Conservation (phyloP, 2,888 invertebrate genomes). For the Meta bourneti region DNA sequence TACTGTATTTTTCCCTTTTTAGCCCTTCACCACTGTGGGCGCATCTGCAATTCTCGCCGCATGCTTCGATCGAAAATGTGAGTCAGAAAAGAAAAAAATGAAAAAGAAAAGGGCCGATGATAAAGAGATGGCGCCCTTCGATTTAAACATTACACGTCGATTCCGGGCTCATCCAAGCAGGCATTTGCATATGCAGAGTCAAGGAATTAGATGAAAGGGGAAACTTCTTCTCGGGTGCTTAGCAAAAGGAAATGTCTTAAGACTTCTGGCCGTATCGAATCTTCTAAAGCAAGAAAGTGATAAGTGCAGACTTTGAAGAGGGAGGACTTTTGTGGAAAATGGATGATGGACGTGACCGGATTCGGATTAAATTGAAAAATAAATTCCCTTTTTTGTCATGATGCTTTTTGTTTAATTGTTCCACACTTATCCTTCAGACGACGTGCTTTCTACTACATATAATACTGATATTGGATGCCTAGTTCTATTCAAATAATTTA, state of each 20-base stretch:
- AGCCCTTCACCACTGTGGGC: not conserved
- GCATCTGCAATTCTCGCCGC: conserved; percentile 63
- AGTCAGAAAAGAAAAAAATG: conserved; percentile 30
- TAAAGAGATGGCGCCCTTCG: conserved; percentile 60
- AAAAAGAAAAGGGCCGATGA: conserved; percentile 44
- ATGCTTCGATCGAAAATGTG: conserved; percentile 59
- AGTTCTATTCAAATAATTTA: too few relatives aligned
- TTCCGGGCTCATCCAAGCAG: conserved; percentile 57
- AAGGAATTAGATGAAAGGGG: conserved; percentile 67
- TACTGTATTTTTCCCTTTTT: conserved; percentile 52
- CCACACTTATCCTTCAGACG: not conserved
- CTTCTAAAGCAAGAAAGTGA: conserved; percentile 65
- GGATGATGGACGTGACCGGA: conserved; percentile 69
- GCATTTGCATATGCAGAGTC: conserved; percentile 72
- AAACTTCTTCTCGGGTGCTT: conserved; percentile 63
- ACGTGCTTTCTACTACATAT: too few relatives aligned
- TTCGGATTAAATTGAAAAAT: conserved; percentile 66
- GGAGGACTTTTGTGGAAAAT: conserved; percentile 32
- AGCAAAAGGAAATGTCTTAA: conserved; percentile 71
- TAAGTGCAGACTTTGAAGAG: conserved; percentile 57
- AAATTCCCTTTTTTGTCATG: conserved; percentile 61
- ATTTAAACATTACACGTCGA: conserved; percentile 66
- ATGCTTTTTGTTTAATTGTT: not conserved
- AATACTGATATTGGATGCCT: too few relatives aligned
- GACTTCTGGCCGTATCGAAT: conserved; percentile 66